Evolutionary conservation across 2,888 invertebrate genomes (phyloP).

Genomic region (Argyresthia albistria): DNA sequence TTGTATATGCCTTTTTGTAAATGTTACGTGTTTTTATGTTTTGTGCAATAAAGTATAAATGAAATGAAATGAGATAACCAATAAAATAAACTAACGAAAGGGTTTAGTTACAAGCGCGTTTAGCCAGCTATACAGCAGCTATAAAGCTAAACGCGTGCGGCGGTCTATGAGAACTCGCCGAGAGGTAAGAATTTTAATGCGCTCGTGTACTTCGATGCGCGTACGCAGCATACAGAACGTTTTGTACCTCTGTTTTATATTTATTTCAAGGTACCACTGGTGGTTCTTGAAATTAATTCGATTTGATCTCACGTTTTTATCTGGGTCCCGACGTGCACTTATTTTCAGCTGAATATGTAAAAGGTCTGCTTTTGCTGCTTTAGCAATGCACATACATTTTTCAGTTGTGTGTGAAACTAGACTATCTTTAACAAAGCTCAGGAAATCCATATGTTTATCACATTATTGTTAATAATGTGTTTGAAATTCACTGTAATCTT

Average conservation of each 20-base stretch:
- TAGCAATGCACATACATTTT: background rate
- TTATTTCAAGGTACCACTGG: background rate
- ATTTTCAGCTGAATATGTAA: background rate
- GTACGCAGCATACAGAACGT: conserved; percentile 51
- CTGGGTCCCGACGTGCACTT: background rate
- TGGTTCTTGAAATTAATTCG: background rate
- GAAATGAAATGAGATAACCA: no score
- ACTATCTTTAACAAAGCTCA: no score
- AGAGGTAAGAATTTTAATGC: conserved; percentile 61
- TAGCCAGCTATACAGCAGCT: background rate
- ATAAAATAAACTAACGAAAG: background rate
- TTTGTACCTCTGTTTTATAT: conserved; percentile 17
- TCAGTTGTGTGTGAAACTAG: no score
- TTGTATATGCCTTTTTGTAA: no score
- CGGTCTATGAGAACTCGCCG: conserved; percentile 43
- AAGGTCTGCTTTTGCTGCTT: background rate
- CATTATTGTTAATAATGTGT: no score
- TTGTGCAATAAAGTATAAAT: no score
- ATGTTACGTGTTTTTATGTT: no score
- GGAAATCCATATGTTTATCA: no score
- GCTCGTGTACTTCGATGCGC: conserved; percentile 52
- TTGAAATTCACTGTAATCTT: no score
- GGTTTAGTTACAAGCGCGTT: background rate
- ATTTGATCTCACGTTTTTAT: conserved; percentile 1
- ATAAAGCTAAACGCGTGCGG: background rate